Evolutionary conservation across 2,888 invertebrate species (phyloP).

Genomic region (Caenorhabditis sulstoni): DNA sequence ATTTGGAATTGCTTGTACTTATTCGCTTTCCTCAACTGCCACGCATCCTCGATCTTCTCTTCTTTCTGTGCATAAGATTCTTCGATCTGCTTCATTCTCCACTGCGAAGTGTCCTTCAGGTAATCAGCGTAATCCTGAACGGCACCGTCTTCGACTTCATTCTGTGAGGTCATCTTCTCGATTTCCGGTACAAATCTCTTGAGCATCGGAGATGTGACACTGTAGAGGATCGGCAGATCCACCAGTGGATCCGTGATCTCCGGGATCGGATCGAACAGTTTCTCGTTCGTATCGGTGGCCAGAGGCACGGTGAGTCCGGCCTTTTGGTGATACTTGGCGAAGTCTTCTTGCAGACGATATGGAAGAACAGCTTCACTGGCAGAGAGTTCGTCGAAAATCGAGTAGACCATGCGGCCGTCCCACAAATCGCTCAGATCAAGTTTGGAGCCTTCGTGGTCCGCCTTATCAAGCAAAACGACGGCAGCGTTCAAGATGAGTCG

Average conservation of each 20-base stretch:
- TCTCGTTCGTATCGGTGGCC: slow-evolving; percentile 75
- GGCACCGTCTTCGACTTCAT: slow-evolving; percentile 59
- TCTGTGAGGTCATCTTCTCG: slow-evolving; percentile 58
- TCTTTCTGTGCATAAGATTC: slow-evolving; percentile 70
- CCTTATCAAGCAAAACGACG: slow-evolving; percentile 62
- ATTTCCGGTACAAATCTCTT: slow-evolving; percentile 72
- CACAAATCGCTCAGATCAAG: slow-evolving; percentile 75
- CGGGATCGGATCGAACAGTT: slow-evolving; percentile 71
- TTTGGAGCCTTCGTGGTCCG: slow-evolving; percentile 47
- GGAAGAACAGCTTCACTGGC: slow-evolving; percentile 73
- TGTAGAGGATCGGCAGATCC: slow-evolving; percentile 68
- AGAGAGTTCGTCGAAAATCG: slow-evolving; percentile 69
- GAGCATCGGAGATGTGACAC: slow-evolving; percentile 66
- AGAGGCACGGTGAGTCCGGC: slow-evolving; percentile 73
- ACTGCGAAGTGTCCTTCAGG: slow-evolving; percentile 64
- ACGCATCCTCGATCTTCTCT: slow-evolving; percentile 71
- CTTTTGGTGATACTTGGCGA: slow-evolving; percentile 72
- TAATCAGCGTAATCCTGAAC: slow-evolving; percentile 69
- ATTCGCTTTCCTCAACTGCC: slow-evolving; percentile 69
- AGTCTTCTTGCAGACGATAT: slow-evolving; percentile 76
- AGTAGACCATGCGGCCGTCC: slow-evolving; percentile 78
- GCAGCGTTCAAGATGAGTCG: slow-evolving; percentile 69
- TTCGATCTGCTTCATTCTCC: slow-evolving; percentile 74
- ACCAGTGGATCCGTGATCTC: slow-evolving; percentile 62
- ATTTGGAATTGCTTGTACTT: slow-evolving; percentile 69